These are phyloP conservation scores for Lordiphosa andalusiaca DNA, from an alignment of 2,888 invertebrate genomes.

Conservation along the genomic window DNA sequence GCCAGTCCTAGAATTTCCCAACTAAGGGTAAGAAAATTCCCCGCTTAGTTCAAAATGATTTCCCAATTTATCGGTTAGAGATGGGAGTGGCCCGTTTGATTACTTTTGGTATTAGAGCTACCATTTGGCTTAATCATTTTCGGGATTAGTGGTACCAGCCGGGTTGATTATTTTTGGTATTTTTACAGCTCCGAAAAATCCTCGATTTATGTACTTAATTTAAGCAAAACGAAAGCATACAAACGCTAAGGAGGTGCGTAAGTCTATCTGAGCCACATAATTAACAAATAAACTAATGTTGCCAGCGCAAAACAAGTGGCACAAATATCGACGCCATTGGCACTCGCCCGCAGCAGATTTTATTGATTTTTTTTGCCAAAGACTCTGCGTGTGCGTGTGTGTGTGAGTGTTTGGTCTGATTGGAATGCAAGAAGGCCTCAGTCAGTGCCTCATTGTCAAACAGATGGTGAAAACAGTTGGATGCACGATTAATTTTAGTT, in stretches of 20 bases:
- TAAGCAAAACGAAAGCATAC: slow-evolving; percentile 14
- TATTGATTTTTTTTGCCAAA: slow-evolving; percentile 35
- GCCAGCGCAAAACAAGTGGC: not conserved
- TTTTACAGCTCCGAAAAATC: too few relatives aligned
- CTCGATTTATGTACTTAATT: slow-evolving; percentile 33
- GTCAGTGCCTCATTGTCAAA: not conserved
- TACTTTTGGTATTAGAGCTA: too few relatives aligned
- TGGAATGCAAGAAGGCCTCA: not conserved
- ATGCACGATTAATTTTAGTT: not conserved
- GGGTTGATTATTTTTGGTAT: too few relatives aligned
- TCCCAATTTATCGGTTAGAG: too few relatives aligned
- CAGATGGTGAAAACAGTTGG: not conserved
- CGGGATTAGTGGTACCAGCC: too few relatives aligned
- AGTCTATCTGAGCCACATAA: too few relatives aligned
- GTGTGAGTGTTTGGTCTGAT: slow-evolving; percentile 13
- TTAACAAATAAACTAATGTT: not conserved
- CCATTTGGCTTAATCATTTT: too few relatives aligned
- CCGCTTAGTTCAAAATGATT: too few relatives aligned
- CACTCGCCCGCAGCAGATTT: slow-evolving; percentile 1
- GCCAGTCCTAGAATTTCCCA: too few relatives aligned
- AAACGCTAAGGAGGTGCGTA: slow-evolving; percentile 30
- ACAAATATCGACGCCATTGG: slow-evolving; percentile 13
- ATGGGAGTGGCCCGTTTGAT: too few relatives aligned
- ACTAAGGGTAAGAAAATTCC: too few relatives aligned
- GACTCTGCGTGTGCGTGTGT: slow-evolving; percentile 9